phyloP scores from a whole-genome alignment of 2,113 vertebrate genomes.

The Melierax canorus region DNA sequence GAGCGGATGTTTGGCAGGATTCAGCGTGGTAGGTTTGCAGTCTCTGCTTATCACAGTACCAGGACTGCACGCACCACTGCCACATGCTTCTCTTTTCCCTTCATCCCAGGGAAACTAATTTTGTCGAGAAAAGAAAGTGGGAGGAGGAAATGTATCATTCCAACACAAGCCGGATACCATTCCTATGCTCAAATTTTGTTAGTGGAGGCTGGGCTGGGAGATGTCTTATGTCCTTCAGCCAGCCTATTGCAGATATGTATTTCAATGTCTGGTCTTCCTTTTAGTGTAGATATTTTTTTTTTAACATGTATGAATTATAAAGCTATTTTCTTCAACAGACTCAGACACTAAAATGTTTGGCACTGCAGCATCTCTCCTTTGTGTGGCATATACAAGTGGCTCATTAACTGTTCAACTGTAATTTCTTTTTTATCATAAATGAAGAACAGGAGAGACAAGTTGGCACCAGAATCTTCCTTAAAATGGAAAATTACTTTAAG shows the following conservation, averaged over 20 bases:
- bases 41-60: slow-evolving; percentile 19
- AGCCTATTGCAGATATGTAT: not conserved
- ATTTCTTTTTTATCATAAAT: not conserved
- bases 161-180: not conserved
- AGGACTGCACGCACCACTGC: not conserved
- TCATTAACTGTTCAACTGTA: not conserved
- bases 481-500: not conserved
- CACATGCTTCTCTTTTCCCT: not conserved
- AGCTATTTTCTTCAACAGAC: not conserved
- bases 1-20: slow-evolving; percentile 37
- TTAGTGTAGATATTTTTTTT: not conserved
- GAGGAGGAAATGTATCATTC: slow-evolving; percentile 3
- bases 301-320: not conserved
- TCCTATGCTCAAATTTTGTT: not conserved
- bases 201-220: not conserved
- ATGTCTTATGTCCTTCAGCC: not conserved
- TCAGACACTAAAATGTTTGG: not conserved
- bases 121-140: not conserved
- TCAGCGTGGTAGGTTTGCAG: not conserved
- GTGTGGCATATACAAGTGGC: not conserved
- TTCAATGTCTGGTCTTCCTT: not conserved
- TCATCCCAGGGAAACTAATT: not conserved
- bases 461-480: not conserved
- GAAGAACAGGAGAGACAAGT: not conserved
- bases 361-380: not conserved